A percentile compares a stretch with the other conserved stretches of the same genome.
Evolutionary conservation across 2,113 vertebrate genomes (phyloP).

Genomic region (Anolis sagrei): DNA sequence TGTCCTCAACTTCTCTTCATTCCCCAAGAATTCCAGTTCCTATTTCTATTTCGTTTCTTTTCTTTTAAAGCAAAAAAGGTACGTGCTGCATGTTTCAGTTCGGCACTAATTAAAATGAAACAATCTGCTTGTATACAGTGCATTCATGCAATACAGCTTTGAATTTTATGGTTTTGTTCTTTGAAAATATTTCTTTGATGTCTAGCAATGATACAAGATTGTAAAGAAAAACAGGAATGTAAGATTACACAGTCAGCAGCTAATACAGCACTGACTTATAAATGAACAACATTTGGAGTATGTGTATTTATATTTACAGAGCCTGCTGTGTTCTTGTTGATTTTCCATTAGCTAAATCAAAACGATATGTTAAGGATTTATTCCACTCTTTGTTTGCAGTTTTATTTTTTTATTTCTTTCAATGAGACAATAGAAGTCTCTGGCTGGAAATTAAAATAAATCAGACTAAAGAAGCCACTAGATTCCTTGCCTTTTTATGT

Average conservation of each 20-base stretch:
- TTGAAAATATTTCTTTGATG: not conserved
- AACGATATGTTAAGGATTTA: not conserved
- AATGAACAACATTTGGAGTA: not conserved
- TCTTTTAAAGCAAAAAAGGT: not conserved
- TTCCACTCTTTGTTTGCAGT: not conserved
- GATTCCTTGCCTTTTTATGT: too few species aligned
- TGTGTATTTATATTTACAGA: not conserved
- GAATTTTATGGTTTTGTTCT: not conserved
- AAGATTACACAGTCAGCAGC: not conserved
- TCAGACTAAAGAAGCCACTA: too few species aligned
- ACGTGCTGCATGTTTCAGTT: not conserved
- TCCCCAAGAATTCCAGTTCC: too few species aligned
- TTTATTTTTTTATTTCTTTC: too few species aligned
- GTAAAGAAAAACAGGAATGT: not conserved
- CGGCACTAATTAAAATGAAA: slow-evolving; percentile 10
- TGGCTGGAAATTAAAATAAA: too few species aligned
- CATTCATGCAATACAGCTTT: slow-evolving; percentile 21
- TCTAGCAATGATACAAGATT: slow-evolving; percentile 11
- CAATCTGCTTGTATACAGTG: slow-evolving; percentile 23
- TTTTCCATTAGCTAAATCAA: slow-evolving; percentile 13
- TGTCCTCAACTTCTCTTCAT: too few species aligned
- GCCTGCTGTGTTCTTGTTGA: not conserved
- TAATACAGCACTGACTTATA: not conserved
- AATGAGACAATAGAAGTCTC: too few species aligned
- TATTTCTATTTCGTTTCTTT: not conserved